Evolutionary conservation across 2,888 invertebrate genomes (phyloP).

Genomic region (Aphodius sticticus): DNA sequence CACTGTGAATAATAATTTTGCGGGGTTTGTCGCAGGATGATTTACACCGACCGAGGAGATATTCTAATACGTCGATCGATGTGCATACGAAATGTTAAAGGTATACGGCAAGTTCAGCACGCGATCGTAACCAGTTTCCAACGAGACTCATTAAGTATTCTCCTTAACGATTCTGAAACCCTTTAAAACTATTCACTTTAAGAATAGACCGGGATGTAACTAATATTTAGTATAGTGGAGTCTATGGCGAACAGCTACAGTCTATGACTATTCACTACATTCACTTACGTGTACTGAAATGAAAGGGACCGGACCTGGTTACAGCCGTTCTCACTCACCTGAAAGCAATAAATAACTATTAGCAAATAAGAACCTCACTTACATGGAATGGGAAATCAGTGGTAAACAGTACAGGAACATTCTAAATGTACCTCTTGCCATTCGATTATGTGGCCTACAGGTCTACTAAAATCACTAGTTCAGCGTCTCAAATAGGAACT

Average conservation of each 20-base stretch:
- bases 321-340: conserved; percentile 47
- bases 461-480: neutral
- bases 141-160: neutral
- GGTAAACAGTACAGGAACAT: neutral
- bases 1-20: neutral
- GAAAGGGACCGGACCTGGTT: conserved; percentile 27
- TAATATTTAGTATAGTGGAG: neutral
- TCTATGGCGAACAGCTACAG: neutral
- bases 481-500: neutral
- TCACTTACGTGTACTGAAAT: conserved; percentile 45
- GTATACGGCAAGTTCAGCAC: neutral
- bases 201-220: neutral
- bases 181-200: conserved; percentile 4
- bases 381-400: neutral
- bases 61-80: conserved; percentile 4
- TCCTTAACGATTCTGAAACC: neutral
- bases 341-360: conserved; percentile 41
- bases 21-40: conserved; percentile 4
- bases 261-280: conserved; percentile 36
- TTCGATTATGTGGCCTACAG: neutral
- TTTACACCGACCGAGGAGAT: neutral
- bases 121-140: neutral
- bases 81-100: neutral
- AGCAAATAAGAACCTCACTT: conserved; percentile 35
- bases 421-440: neutral